Percentiles rank a stretch among this genome's conserved stretches.
These are phyloP conservation scores for Lagopus leucura DNA, from an alignment of 2,113 vertebrate genomes.

Conservation along the genomic window DNA sequence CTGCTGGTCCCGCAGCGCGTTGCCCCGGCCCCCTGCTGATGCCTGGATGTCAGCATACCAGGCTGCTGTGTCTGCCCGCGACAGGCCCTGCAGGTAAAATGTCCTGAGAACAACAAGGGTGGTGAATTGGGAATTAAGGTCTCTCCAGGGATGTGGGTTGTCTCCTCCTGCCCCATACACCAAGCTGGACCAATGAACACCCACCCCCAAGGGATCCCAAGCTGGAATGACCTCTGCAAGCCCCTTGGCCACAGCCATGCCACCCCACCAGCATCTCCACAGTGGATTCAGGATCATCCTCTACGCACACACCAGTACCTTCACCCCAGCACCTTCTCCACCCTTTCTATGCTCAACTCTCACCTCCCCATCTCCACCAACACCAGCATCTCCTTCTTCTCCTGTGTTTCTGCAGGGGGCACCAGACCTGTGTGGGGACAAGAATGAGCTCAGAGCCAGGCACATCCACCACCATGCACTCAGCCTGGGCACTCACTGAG, in stretches of 20 bases:
- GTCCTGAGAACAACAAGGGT: conserved; percentile 82
- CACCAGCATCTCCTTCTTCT: conserved; percentile 93
- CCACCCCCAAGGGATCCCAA: fast-evolving
- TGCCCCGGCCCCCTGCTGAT: conserved; percentile 88
- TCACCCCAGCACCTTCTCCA: background rate
- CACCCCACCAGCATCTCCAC: background rate
- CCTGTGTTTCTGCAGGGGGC: conserved; percentile 82
- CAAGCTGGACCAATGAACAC: fast-evolving
- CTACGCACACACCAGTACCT: fast-evolving
- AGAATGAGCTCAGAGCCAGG: background rate
- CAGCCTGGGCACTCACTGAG: conserved; percentile 83
- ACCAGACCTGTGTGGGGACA: conserved; percentile 78
- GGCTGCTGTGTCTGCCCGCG: conserved; percentile 83
- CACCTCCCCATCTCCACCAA: conserved; percentile 96
- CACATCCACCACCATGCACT: fast-evolving
- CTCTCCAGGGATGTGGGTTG: background rate
- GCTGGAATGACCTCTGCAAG: background rate
- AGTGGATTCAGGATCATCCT: fast-evolving
- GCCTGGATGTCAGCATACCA: conserved; percentile 91
- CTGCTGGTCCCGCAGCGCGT: conserved; percentile 91
- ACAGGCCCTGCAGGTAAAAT: conserved; percentile 90
- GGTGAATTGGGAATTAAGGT: conserved; percentile 34
- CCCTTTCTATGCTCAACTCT: background rate
- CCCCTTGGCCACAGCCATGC: background rate
- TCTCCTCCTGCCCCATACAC: background rate